A percentile compares a stretch with the other conserved stretches of the same genome.
Evolutionary conservation across 2,888 invertebrate genomes (phyloP).

Genomic region (Lasioglossum morio): DNA sequence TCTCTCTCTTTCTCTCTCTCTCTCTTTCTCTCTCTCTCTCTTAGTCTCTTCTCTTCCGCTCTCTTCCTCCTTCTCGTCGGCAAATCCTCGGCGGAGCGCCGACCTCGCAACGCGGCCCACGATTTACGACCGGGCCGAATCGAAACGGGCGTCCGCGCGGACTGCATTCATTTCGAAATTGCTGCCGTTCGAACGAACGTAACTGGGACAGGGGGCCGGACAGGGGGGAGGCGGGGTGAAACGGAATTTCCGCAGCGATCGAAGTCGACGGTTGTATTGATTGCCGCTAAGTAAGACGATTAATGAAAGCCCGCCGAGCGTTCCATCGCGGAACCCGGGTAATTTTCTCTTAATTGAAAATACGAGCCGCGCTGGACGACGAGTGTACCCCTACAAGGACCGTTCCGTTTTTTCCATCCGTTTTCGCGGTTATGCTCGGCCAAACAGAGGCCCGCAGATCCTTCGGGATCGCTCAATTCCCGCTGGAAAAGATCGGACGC

Average conservation of each 20-base stretch:
- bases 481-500: background rate
- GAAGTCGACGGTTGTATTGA: slow-evolving; percentile 24
- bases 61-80: background rate
- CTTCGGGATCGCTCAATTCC: background rate
- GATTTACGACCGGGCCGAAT: slow-evolving; percentile 45
- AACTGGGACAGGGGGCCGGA: background rate
- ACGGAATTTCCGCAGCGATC: slow-evolving; percentile 20
- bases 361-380: background rate
- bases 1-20: background rate
- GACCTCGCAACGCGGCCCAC: slow-evolving; percentile 15
- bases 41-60: background rate
- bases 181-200: slow-evolving; percentile 25
- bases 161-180: slow-evolving; percentile 50
- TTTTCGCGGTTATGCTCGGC: background rate
- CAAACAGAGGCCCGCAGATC: background rate
- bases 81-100: slow-evolving; percentile 29
- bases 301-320: background rate
- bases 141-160: slow-evolving; percentile 21
- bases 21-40: background rate
- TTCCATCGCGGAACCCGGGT: background rate
- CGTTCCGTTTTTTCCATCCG: background rate
- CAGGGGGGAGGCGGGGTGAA: background rate
- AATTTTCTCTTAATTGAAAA: slow-evolving; percentile 12
- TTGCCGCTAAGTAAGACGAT: slow-evolving; percentile 11
- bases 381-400: background rate